phyloP scores from a whole-genome alignment of 2,113 vertebrate species.

The Indicator indicator region DNA sequence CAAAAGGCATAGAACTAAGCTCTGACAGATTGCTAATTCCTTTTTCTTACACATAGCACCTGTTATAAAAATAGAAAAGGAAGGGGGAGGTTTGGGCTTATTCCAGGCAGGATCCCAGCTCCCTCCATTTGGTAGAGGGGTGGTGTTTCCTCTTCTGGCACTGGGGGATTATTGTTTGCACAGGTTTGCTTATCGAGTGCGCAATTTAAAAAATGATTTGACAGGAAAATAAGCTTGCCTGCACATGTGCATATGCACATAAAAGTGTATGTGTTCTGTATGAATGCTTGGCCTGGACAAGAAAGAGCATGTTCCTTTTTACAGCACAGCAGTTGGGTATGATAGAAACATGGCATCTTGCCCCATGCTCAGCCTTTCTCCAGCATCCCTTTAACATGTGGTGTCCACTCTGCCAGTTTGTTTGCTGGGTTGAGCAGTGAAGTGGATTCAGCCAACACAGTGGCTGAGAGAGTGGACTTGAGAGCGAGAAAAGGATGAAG shows the following conservation, averaged over 20 bases:
- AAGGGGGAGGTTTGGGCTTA: conserved; percentile 35
- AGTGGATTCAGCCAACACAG: rapidly evolving
- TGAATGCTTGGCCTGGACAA: rapidly evolving
- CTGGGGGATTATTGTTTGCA: conserved; percentile 20
- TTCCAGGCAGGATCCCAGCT: conserved; percentile 55
- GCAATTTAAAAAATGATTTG: conserved; percentile 32
- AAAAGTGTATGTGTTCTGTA: rapidly evolving
- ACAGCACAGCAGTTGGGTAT: not conserved
- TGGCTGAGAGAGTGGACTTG: rapidly evolving
- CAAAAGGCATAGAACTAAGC: not conserved
- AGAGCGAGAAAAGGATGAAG: not conserved
- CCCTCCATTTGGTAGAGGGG: conserved; percentile 49
- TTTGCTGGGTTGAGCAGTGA: not conserved
- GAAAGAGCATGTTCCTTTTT: not conserved
- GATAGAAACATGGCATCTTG: not conserved
- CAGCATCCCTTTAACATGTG: rapidly evolving
- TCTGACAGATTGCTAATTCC: conserved; percentile 19
- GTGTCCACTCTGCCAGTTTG: too few relatives aligned
- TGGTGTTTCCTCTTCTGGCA: conserved; percentile 58
- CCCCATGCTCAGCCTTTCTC: not conserved
- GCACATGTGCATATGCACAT: not conserved
- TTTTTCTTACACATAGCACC: conserved; percentile 3
- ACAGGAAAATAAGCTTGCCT: conserved; percentile 28
- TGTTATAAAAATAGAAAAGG: not conserved
- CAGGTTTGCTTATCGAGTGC: conserved; percentile 47